phyloP scores from a whole-genome alignment of 2,797 vertebrate species.

The Fistularia commersonii region DNA sequence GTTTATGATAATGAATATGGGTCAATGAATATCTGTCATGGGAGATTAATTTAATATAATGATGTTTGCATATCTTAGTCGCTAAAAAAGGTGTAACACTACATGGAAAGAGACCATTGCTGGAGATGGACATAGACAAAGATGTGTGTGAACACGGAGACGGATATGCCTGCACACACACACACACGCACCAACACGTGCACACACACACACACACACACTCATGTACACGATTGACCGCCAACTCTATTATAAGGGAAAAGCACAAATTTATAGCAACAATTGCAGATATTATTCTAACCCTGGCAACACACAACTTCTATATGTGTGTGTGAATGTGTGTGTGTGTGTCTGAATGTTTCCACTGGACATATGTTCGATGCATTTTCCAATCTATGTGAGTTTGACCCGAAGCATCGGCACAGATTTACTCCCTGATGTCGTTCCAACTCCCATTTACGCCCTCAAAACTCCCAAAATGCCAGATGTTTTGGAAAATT shows the following conservation, averaged over 20 bases:
- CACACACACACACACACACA: slow-evolving; percentile 4
- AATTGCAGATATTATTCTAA: slow-evolving; percentile 32
- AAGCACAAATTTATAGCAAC: slow-evolving; percentile 19
- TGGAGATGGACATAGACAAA: neutral
- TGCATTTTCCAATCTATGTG: too few species aligned
- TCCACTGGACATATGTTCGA: too few species aligned
- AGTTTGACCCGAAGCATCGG: too few species aligned
- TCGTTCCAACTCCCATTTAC: too few species aligned
- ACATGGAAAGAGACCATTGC: slow-evolving; percentile 18
- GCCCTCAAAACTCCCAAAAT: too few species aligned
- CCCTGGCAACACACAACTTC: slow-evolving; percentile 3
- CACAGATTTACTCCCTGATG: too few species aligned
- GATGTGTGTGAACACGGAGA: too few species aligned
- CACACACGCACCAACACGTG: neutral
- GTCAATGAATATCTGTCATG: slow-evolving; percentile 24
- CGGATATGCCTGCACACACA: too few species aligned
- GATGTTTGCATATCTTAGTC: too few species aligned
- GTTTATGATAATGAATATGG: slow-evolving; percentile 7
- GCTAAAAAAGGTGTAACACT: neutral
- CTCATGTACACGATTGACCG: neutral
- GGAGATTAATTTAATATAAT: too few species aligned
- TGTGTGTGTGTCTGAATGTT: neutral
- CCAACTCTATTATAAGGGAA: slow-evolving; percentile 8
- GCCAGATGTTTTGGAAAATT: too few species aligned
- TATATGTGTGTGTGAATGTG: neutral